Base-by-base conservation (phyloP, 2,113 vertebrate species). In the Edolisoma coerulescens region DNA sequence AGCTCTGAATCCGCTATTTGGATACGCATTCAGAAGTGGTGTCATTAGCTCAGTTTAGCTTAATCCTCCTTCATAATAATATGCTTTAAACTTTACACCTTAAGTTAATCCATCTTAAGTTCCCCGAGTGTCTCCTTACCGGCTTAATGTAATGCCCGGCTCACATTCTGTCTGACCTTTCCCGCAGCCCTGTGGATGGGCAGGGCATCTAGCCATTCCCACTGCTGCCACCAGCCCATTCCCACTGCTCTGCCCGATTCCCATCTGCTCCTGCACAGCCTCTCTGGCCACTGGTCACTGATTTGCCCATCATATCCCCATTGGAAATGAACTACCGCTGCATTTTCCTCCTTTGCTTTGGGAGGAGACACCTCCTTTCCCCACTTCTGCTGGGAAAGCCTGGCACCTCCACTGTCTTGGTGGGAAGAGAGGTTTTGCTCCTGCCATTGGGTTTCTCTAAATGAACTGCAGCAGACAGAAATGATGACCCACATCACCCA, bases 41-140 rank as follows among this genome's bases (percentile, higher is more conserved):
- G 87, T 95, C 93, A 95, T 93, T 95, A 94, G 91, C 91, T 93
- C 93, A 67, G 74, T 91, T 94, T 23, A 95, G 91, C 67, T 88
- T 97, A 97, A 96, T 96, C 94, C 84, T 94, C 78, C 89, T 91
- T 76, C 94, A 59, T 73, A 85, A 94, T 93, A 96, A 96, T 54
- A 69, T 0, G 11, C 87, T 93, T 95, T 93, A 89, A 96, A 96
- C 87, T 97, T 95, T 93, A 93, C 89, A 96, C 93, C 94, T 95
- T 69, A 53, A 47, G 19, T 77, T 96, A 96, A 97, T 96, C 94
- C 91, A 87, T 91, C 63, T 93, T 91, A 94, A 91, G 37, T 87
- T 95, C 76, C 74, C 49, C 0, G 1, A 89, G 81, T 89, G 81
- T 93, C 91, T 95, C 65, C 77, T 95, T 90, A 84, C 65, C 92